phyloP scores from a whole-genome alignment of 2,113 vertebrate genomes.

The Oostethus manadensis region DNA sequence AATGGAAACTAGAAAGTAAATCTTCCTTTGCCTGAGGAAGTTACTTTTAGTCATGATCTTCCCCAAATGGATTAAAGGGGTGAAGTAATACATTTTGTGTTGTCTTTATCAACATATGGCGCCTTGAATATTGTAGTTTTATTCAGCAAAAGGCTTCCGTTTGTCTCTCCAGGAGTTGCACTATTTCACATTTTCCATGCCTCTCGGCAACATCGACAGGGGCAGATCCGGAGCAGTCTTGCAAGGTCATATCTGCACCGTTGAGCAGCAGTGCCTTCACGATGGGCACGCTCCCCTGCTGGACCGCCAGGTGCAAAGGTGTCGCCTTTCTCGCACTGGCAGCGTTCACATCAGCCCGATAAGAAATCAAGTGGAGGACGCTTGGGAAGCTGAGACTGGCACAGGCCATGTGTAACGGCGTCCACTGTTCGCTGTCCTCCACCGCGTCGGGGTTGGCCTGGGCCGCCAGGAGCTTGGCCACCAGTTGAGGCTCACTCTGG shows the following conservation, averaged over 20 bases:
- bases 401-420: conserved; percentile 77
- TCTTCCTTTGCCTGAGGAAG: too few species aligned
- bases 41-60: too few species aligned
- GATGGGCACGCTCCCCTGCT: conserved; percentile 70
- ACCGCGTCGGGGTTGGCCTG: conserved; percentile 68
- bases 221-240: conserved; percentile 67
- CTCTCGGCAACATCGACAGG: conserved; percentile 71
- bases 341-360: conserved; percentile 70
- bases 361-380: conserved; percentile 72
- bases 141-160: background rate
- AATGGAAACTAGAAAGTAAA: too few species aligned
- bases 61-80: too few species aligned
- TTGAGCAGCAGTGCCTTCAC: conserved; percentile 76
- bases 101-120: too few species aligned
- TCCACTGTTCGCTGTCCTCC: conserved; percentile 73
- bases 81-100: too few species aligned
- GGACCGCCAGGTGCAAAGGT: conserved; percentile 76
- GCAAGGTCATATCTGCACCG: conserved; percentile 52
- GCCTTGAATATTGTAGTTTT: too few species aligned
- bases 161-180: conserved; percentile 58
- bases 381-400: conserved; percentile 65
- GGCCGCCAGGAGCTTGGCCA: conserved; percentile 66
- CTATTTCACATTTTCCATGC: conserved; percentile 62
- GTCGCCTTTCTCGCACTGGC: conserved; percentile 70
- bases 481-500: conserved; percentile 58